Conservation (phyloP, 2,797 vertebrate species). For the Sylvilagus floridanus region DNA sequence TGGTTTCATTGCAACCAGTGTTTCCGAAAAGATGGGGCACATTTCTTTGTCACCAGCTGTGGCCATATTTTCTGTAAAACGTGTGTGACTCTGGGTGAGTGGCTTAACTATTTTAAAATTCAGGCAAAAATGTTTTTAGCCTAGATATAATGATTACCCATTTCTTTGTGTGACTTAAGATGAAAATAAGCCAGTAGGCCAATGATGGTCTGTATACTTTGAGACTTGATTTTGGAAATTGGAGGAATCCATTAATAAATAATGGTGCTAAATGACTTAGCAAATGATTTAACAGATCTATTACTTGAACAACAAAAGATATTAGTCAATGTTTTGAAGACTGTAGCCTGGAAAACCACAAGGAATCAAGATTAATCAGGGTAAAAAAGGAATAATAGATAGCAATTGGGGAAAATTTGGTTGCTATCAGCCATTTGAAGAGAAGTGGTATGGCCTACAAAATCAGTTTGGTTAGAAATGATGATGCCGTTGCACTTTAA, state of each 20-base stretch:
- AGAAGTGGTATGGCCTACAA: conserved; percentile 27
- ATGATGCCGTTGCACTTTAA: conserved; percentile 48
- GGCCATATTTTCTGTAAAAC: conserved; percentile 93
- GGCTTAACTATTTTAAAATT: conserved; percentile 63
- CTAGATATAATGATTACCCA: conserved; percentile 37
- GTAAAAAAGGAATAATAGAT: conserved; percentile 36
- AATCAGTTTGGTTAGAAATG: conserved; percentile 45
- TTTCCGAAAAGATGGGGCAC: conserved; percentile 87
- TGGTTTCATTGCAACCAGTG: conserved; percentile 96
- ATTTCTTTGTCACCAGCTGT: conserved; percentile 92
- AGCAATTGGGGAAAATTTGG: not conserved
- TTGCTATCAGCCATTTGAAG: conserved; percentile 44
- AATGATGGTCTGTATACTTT: not conserved
- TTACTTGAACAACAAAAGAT: conserved; percentile 39
- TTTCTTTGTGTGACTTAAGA: conserved; percentile 49
- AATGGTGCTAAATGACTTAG: conserved; percentile 33
- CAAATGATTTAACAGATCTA: not conserved
- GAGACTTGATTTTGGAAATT: conserved; percentile 51
- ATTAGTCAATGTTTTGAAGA: conserved; percentile 49
- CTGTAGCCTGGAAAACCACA: conserved; percentile 11
- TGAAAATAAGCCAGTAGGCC: conserved; percentile 48
- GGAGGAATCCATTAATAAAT: conserved; percentile 46
- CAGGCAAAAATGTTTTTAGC: conserved; percentile 67
- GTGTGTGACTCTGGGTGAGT: conserved; percentile 90
- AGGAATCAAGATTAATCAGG: not conserved